These are phyloP conservation scores for Saccopteryx leptura DNA, from an alignment of 2,113 vertebrate genomes.

Conservation along the genomic window DNA sequence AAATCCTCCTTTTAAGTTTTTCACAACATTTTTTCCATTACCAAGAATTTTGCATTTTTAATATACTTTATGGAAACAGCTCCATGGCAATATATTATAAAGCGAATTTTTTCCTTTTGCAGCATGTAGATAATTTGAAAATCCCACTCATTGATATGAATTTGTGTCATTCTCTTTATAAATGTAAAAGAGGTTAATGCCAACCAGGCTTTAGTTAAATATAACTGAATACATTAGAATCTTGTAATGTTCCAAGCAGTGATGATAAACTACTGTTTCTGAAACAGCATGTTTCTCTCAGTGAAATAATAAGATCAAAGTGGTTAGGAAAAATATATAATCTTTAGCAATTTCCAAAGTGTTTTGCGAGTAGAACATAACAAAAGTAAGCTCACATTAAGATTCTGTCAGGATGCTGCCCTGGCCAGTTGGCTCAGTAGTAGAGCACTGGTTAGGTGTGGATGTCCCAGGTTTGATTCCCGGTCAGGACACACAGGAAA, in stretches of 20 bases:
- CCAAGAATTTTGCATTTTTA: constrained; percentile 36
- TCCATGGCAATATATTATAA: constrained; percentile 31
- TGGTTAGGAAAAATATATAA: background rate
- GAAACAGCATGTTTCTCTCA: constrained; percentile 1
- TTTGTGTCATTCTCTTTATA: constrained; percentile 61
- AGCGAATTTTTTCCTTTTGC: constrained; percentile 34
- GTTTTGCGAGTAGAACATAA: constrained; percentile 11
- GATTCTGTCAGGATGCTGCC: constrained; percentile 1
- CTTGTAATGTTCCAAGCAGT: background rate
- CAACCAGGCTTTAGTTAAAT: constrained; percentile 42
- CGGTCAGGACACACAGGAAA: no score
- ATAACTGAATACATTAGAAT: constrained; percentile 27
- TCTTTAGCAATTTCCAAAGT: constrained; percentile 55
- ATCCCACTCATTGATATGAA: constrained; percentile 4
- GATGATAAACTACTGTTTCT: constrained; percentile 14
- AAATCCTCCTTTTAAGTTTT: background rate
- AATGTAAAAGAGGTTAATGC: constrained; percentile 33
- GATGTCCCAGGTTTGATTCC: no score
- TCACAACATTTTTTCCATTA: background rate
- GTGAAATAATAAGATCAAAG: constrained; percentile 49
- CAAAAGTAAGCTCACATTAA: constrained; percentile 40
- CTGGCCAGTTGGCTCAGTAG: no score
- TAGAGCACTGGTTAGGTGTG: no score
- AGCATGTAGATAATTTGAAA: constrained; percentile 59
- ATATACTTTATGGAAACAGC: constrained; percentile 55